Percentiles rank a stretch among this genome's conserved stretches.
Evolutionary conservation across 2,797 vertebrate genomes (phyloP).

Genomic region (Esox masquinongy): DNA sequence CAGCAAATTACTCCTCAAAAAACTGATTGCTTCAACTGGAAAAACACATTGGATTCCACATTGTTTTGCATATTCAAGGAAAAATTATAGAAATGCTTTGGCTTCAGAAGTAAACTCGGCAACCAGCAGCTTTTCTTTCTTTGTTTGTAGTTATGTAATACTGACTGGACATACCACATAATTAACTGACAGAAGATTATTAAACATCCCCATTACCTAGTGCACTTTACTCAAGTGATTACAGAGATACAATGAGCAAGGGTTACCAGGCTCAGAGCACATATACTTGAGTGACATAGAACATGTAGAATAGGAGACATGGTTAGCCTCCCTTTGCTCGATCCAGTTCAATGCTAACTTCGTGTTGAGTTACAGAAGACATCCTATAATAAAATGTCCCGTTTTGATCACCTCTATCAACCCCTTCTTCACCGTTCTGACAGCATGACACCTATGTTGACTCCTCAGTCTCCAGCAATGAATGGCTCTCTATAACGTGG

Average conservation of each 20-base stretch:
- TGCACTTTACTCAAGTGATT: not conserved
- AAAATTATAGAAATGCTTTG: constrained; percentile 26
- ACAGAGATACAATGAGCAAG: not conserved
- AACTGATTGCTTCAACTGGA: not conserved
- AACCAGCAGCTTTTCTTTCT: not conserved
- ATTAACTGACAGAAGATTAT: constrained; percentile 1
- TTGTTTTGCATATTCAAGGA: constrained; percentile 27
- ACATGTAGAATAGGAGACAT: too few species aligned
- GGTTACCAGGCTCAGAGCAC: not conserved
- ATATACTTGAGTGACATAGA: not conserved
- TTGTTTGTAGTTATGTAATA: constrained; percentile 14
- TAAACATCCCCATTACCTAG: constrained; percentile 10
- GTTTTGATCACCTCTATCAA: not conserved
- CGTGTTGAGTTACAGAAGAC: not conserved
- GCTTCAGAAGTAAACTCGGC: not conserved
- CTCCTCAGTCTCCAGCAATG: not conserved
- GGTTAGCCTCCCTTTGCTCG: not conserved
- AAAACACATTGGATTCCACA: not conserved
- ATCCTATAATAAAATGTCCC: not conserved
- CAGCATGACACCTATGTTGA: not conserved
- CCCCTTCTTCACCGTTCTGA: not conserved
- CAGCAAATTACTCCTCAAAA: not conserved
- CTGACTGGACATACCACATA: not conserved
- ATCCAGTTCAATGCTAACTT: not conserved
- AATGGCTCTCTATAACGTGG: not conserved